Conservation (phyloP, 2,113 vertebrate genomes). For the Siniperca knerii region DNA sequence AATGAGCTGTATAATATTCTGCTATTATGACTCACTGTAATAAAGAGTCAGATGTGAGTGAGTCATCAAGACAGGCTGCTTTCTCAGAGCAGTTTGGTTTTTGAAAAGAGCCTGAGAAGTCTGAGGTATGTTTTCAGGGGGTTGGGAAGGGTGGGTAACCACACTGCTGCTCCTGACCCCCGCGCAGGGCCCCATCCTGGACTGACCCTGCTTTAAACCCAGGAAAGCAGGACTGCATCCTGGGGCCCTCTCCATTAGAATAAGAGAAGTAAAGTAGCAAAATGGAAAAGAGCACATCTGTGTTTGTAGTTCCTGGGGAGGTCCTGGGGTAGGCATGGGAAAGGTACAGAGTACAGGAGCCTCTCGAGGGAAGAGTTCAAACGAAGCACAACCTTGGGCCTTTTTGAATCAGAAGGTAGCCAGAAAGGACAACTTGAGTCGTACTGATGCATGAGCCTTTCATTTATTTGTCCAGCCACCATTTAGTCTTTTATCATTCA, state of each 20-base stretch:
- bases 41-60: conserved; percentile 26
- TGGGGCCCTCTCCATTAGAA: conserved; percentile 32
- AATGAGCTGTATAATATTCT: neutral
- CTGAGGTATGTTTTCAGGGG: conserved; percentile 25
- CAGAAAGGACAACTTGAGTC: conserved; percentile 39
- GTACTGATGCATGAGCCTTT: conserved; percentile 46
- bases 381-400: conserved; percentile 55
- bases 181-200: conserved; percentile 41
- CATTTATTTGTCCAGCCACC: conserved; percentile 62
- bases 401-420: conserved; percentile 37
- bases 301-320: conserved; percentile 71
- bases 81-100: conserved; percentile 21
- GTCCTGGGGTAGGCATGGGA: conserved; percentile 52
- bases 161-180: conserved; percentile 24
- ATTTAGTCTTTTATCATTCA: conserved; percentile 63
- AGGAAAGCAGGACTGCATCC: conserved; percentile 18
- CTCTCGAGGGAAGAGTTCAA: conserved; percentile 64
- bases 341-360: conserved; percentile 43
- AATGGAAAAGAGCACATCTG: conserved; percentile 77
- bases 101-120: conserved; percentile 11
- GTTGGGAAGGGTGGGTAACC: conserved; percentile 6
- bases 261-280: conserved; percentile 38
- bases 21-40: neutral
- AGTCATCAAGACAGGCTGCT: conserved; percentile 18
- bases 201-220: conserved; percentile 41